These are phyloP conservation scores for Troides oblongomaculatus DNA, from an alignment of 2,888 invertebrate species.

Conservation along the genomic window DNA sequence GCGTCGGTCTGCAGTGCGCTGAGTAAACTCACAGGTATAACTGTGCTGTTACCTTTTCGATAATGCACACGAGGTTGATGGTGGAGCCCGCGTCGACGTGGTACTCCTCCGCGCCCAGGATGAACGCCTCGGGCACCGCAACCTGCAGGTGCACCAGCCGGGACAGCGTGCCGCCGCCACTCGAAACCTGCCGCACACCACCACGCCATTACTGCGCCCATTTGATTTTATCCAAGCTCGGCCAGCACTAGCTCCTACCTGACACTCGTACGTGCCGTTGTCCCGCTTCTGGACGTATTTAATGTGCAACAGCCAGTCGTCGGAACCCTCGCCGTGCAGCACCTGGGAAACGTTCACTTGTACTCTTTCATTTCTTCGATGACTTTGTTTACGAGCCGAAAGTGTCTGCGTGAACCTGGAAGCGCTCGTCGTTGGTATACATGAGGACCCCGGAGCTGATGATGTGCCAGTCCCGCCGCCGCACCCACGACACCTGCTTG, in stretches of 20 bases:
- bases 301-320: constrained; percentile 95
- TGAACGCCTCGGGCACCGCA: constrained; percentile 93
- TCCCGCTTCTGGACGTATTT: constrained; percentile 94
- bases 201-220: neutral
- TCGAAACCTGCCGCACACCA: constrained; percentile 85
- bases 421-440: constrained; percentile 94
- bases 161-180: constrained; percentile 89
- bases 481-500: constrained; percentile 93
- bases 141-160: constrained; percentile 94
- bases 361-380: no score
- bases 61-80: constrained; percentile 93
- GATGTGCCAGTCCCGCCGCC: constrained; percentile 95
- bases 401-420: constrained; percentile 66
- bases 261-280: constrained; percentile 95
- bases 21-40: neutral
- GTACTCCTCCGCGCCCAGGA: constrained; percentile 91
- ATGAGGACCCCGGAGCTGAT: constrained; percentile 93
- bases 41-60: constrained; percentile 86
- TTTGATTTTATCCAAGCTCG: no score
- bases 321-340: constrained; percentile 91
- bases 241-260: constrained; percentile 88
- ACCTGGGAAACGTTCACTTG: constrained; percentile 54
- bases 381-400: no score
- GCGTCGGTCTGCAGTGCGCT: no score
- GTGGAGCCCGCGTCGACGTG: constrained; percentile 94